Percentiles rank a stretch among this genome's conserved stretches.
phyloP scores from a whole-genome alignment of 37 sponge, comb jelly and placozoan genomes.

The Ianthella basta region DNA sequence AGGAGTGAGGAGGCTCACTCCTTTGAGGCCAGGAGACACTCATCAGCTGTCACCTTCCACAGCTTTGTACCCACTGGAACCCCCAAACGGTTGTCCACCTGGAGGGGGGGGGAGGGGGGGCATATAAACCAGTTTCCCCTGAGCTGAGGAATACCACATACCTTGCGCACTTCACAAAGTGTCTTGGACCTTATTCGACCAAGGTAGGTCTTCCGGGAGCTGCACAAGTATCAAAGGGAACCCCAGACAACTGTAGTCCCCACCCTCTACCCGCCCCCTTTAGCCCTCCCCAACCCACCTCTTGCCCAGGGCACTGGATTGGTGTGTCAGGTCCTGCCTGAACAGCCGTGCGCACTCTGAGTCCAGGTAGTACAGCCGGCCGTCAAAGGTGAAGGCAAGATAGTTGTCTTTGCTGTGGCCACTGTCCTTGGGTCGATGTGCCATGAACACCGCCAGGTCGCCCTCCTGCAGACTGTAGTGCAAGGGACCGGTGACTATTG shows the following conservation, averaged over 20 bases:
- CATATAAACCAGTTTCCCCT: not conserved
- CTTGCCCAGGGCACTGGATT: slow-evolving; percentile 18
- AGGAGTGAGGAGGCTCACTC: not conserved
- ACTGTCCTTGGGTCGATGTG: not conserved
- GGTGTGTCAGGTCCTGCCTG: not conserved
- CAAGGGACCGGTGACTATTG: not conserved
- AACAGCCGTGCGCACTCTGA: not conserved
- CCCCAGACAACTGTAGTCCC: not conserved
- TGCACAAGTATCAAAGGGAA: not conserved
- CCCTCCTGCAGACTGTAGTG: not conserved
- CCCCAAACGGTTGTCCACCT: slow-evolving; percentile 3
- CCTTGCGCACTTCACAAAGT: slow-evolving; percentile 22
- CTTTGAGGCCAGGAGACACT: not conserved
- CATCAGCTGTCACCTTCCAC: slow-evolving; percentile 2
- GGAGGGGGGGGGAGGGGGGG: not conserved
- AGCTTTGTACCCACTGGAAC: slow-evolving; percentile 9
- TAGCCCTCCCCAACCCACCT: slow-evolving; percentile 1
- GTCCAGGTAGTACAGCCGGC: slow-evolving; percentile 13
- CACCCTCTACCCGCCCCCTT: not conserved
- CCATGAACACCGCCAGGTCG: slow-evolving; percentile 19
- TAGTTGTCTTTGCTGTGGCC: slow-evolving; percentile 1
- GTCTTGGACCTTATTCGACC: not conserved
- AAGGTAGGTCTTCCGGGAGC: not conserved
- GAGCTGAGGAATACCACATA: not conserved
- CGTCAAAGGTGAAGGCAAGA: slow-evolving; percentile 18